A percentile compares a stretch with the other conserved stretches of the same genome.
Conservation (phyloP, 2,113 vertebrate genomes). For the Strigops habroptila region DNA sequence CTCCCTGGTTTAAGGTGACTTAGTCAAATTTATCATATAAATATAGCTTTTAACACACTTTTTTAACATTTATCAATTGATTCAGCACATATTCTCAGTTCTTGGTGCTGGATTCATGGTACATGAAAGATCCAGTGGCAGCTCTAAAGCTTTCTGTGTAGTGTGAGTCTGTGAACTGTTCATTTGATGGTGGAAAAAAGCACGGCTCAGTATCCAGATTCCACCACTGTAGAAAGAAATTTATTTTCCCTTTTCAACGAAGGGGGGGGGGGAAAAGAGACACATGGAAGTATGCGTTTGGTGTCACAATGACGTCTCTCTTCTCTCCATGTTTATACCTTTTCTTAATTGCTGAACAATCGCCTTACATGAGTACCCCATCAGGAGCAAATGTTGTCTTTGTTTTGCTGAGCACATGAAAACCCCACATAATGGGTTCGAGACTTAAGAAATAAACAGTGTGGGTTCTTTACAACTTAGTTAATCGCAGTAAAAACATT, state of each 20-base stretch:
- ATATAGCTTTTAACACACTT: not conserved
- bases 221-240: not conserved
- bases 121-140: not conserved
- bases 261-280: not conserved
- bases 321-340: not conserved
- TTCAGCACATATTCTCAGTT: not conserved
- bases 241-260: not conserved
- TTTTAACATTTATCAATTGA: not conserved
- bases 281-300: not conserved
- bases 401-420: not conserved
- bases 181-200: not conserved
- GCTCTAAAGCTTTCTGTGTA: not conserved
- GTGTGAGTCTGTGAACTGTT: not conserved
- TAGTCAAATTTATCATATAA: not conserved
- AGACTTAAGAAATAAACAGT: not conserved
- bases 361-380: not conserved
- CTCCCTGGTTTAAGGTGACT: not conserved
- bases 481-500: not conserved
- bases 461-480: not conserved
- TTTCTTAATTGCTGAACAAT: not conserved
- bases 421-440: not conserved
- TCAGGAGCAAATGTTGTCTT: not conserved
- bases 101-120: not conserved
- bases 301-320: not conserved
- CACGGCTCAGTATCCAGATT: not conserved